A percentile compares a stretch with the other conserved stretches of the same genome.
Conservation (phyloP, 2,888 invertebrate genomes). For the Yponomeuta evonymella region DNA sequence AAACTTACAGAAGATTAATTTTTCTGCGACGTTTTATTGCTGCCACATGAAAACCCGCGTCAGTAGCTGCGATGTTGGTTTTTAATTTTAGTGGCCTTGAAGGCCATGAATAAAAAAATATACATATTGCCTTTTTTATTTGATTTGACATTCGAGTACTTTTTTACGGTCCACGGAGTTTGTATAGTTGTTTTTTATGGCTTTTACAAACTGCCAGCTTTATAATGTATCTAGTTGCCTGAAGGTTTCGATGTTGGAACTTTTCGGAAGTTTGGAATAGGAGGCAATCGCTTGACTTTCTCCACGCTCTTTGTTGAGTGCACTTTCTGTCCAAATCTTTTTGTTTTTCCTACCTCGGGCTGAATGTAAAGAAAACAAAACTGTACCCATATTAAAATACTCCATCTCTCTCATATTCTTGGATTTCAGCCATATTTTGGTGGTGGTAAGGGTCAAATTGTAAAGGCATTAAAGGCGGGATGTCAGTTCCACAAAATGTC, state of each 20-base stretch:
- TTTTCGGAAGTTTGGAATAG: neutral
- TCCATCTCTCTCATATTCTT: neutral
- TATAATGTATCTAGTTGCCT: too few species aligned
- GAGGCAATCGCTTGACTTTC: too few species aligned
- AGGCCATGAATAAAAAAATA: too few species aligned
- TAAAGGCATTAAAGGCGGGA: neutral
- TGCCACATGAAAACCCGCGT: neutral
- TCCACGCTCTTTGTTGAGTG: neutral
- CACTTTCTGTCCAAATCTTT: neutral
- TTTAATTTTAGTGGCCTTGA: neutral
- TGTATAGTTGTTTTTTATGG: too few species aligned
- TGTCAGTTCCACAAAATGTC: constrained; percentile 28
- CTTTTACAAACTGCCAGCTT: too few species aligned
- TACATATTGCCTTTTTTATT: too few species aligned
- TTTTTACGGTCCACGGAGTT: too few species aligned
- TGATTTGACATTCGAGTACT: too few species aligned
- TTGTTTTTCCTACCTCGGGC: neutral
- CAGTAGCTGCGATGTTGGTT: neutral
- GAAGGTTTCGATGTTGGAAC: too few species aligned
- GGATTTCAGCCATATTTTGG: neutral
- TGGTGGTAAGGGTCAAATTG: constrained; percentile 6
- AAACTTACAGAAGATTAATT: neutral
- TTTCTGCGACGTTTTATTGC: too few species aligned
- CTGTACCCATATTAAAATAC: neutral
- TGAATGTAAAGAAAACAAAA: neutral